phyloP scores from a whole-genome alignment of 2,888 invertebrate species.

The Cephonodes hylas region DNA sequence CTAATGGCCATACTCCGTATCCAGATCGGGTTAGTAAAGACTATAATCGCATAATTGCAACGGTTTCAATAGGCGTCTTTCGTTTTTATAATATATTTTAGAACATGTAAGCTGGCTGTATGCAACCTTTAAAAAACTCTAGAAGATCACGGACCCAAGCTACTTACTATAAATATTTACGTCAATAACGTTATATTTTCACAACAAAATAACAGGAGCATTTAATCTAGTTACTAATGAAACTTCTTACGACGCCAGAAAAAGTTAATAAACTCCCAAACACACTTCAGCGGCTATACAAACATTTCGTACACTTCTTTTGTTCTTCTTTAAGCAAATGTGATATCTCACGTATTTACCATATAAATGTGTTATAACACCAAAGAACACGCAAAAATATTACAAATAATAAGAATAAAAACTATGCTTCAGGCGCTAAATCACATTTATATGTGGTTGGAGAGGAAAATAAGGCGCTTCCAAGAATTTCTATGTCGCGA shows the following conservation, averaged over 20 bases:
- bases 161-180: not conserved
- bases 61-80: no score
- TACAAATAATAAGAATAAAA: slow-evolving; percentile 43
- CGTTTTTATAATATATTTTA: no score
- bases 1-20: no score
- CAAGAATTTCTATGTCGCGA: slow-evolving; percentile 29
- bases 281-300: slow-evolving; percentile 19
- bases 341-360: slow-evolving; percentile 41
- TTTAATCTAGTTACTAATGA: not conserved
- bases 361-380: slow-evolving; percentile 53
- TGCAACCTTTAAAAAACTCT: no score
- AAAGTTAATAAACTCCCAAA: slow-evolving; percentile 24
- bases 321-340: slow-evolving; percentile 31
- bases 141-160: not conserved
- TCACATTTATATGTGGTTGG: slow-evolving; percentile 30
- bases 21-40: no score
- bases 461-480: slow-evolving; percentile 32
- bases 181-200: not conserved
- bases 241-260: slow-evolving; percentile 12
- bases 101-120: no score
- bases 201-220: not conserved
- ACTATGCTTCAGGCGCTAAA: slow-evolving; percentile 30
- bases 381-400: slow-evolving; percentile 44
- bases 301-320: slow-evolving; percentile 27
- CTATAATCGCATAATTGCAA: no score